Evolutionary conservation across 2,888 invertebrate species (phyloP).

Genomic region (Ferrisia virgata): DNA sequence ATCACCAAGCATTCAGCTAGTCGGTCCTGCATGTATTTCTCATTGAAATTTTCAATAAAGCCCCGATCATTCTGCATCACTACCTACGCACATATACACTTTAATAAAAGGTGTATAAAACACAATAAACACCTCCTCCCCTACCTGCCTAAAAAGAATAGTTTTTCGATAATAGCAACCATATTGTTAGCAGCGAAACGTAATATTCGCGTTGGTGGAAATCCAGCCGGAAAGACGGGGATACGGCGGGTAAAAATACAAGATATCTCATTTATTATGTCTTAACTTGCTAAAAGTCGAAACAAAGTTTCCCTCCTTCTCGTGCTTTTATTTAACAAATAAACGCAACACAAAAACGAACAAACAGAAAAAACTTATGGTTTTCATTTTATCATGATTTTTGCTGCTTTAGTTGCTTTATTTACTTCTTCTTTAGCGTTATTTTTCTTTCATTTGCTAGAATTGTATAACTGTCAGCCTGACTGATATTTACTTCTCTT

Average conservation of each 20-base stretch:
- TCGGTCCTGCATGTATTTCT: too few relatives aligned
- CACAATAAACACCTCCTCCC: too few relatives aligned
- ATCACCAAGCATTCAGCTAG: too few relatives aligned
- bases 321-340: background rate
- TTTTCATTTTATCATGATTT: slow-evolving; percentile 26
- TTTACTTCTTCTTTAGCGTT: background rate
- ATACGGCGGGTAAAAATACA: background rate
- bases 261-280: slow-evolving; percentile 10
- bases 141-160: too few relatives aligned
- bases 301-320: background rate
- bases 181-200: background rate
- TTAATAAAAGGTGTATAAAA: too few relatives aligned
- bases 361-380: slow-evolving; percentile 15
- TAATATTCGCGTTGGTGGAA: background rate
- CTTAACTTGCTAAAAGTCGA: slow-evolving; percentile 21
- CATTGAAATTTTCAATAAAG: too few relatives aligned
- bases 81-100: too few relatives aligned
- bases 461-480: slow-evolving; percentile 6
- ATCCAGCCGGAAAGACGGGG: too few relatives aligned
- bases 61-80: too few relatives aligned
- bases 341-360: background rate
- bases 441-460: background rate
- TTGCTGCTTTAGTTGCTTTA: slow-evolving; percentile 11
- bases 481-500: slow-evolving; percentile 23
- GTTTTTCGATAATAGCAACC: background rate